Evolutionary conservation across 2,113 vertebrate species (phyloP), one percentile per base, ranked within the genome.

Genomic region (Lipophrys pholis): DNA sequence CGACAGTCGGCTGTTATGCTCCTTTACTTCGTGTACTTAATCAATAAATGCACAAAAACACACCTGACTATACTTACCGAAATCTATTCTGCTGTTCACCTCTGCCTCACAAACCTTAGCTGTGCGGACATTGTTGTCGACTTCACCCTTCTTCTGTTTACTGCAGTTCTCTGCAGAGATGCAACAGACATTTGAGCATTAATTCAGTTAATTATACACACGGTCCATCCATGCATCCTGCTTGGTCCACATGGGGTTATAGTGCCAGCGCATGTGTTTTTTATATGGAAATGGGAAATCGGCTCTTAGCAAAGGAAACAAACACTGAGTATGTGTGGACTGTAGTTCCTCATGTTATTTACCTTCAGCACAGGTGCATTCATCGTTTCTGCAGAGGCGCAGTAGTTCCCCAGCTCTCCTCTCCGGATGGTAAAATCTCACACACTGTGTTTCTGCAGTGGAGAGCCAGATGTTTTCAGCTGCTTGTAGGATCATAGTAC

Each of bases 161-260:
- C 93, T 94, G 86, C 96, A 96, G 73, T 82, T 94, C 68, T 95
- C 95, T 96, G 79, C 0, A 0, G 68, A 69, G 39, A 68, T 7
- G 40, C 6, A 53, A 6, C 14, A 2, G 15, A 7, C 21, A 2
- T 30, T 30, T 30, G 21, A 30, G 21, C 2, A 30, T 4, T 4
- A 38, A 8, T 45, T 49, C 43, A n/a, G 3, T 48, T 48, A 7
- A 2, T 14, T 46, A 7, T 6, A 6, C 11, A 15, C 45, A 5
- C 6, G 5, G 11, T 43, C 2, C 40, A 43, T 43, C 10, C 12
- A 43, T 43, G 42, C 4, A n/a, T n/a, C n/a, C n/a, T n/a, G n/a
- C n/a, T n/a, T n/a, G n/a, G n/a, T n/a, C n/a, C n/a, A n/a, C n/a
- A n/a, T n/a, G n/a, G n/a, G n/a, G n/a, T n/a, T n/a, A n/a, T n/a